Evolutionary conservation across 1,140 invertebrate species (phyloP), one percentile per base, ranked within the genome.

Genomic region (Aphis gossypii): DNA sequence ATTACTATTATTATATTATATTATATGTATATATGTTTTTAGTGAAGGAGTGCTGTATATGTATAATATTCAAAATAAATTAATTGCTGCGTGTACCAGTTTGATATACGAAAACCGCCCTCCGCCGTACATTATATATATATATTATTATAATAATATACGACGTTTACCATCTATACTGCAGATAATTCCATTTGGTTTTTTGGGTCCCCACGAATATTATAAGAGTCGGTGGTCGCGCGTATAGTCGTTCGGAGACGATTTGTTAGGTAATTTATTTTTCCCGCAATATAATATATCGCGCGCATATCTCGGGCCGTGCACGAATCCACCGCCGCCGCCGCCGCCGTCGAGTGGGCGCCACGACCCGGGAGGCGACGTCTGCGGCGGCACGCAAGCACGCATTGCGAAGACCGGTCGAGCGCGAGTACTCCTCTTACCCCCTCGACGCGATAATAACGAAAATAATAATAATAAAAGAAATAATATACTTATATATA

Each of bases 221-320:
- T 60, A 76, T 14, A 76, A n/a, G 30, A 18, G 30, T 5, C n/a
- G 30, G 14, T 18, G 30, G 56, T n/a, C 60, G 11, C 60, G 11
- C 4, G 60, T 41, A 41, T 41, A 41, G 38, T 76, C 60, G n/a
- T 76, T 14, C 60, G 30, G 60, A 76, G 60, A 76, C 60, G 60
- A n/a, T 76, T 51, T 76, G 60, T 76, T 30, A n/a, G 60, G 60
- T 76, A 76, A 76, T 76, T 76, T 76, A 76, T 76, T n/a, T 76
- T 76, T n/a, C 60, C 60, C 9, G 60, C 4, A n/a, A 76, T 76
- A 41, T 41, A 41, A 41, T 41, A 41, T 41, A 76, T 76, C n/a
- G 11, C 60, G 60, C 60, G 4, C n/a, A n/a, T 76, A 76, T 76
- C 60, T 76, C n/a, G 60, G 18, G 25, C n/a, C 48, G 48, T 2